Conservation (phyloP, 2,888 invertebrate genomes). For the Rugalucina vietnamica region DNA sequence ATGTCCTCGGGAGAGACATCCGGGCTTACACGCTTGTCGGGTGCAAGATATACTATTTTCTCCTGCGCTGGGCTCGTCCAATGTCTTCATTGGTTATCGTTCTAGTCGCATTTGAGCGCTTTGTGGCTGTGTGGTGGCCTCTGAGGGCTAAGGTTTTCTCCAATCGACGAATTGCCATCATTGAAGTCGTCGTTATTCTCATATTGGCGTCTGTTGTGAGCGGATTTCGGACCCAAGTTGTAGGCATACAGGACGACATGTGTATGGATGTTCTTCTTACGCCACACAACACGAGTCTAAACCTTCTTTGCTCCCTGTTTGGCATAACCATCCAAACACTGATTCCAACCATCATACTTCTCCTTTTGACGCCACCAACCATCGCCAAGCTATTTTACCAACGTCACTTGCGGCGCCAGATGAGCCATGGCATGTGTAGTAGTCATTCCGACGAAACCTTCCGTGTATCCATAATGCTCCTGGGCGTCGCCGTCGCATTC, state of each 20-base stretch:
- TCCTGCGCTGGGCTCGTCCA: not conserved
- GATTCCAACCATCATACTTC: not conserved
- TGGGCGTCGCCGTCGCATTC: not conserved
- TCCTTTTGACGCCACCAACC: not conserved
- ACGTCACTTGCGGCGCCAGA: not conserved
- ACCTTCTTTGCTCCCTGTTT: not conserved
- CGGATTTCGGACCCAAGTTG: not conserved
- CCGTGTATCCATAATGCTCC: not conserved
- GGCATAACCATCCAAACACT: not conserved
- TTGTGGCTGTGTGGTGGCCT: not conserved
- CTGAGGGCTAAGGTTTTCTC: not conserved
- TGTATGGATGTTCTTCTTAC: not conserved
- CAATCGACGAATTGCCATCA: not conserved
- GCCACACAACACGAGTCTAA: not conserved
- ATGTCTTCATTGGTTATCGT: not conserved
- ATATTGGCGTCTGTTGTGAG: not conserved
- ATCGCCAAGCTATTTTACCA: not conserved
- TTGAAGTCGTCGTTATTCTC: not conserved
- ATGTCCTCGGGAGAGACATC: not conserved
- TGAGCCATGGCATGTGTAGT: not conserved
- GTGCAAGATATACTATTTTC: not conserved
- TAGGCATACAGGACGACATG: not conserved
- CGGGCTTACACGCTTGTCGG: not conserved
- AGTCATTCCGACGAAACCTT: not conserved
- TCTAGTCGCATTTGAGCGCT: not conserved